A percentile compares a stretch with the other conserved stretches of the same genome.
These are phyloP conservation scores for Caprella mutica DNA, from an alignment of 2,888 invertebrate genomes.

Conservation along the genomic window DNA sequence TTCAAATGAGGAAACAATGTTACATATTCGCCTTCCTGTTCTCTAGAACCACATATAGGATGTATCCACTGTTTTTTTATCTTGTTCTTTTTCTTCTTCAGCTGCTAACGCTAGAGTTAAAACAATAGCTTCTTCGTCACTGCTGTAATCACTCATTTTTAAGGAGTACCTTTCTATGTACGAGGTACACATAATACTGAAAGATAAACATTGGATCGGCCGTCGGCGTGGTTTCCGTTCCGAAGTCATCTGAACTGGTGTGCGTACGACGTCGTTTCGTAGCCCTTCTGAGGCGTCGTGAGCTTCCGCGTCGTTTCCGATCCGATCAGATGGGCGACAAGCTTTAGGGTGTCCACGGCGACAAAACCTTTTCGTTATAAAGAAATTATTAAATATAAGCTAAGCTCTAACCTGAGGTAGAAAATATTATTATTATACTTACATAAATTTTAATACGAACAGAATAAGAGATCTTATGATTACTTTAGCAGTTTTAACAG, in stretches of 20 bases:
- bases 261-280: neutral
- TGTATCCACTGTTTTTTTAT: slow-evolving; percentile 1
- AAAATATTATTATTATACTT: too few species aligned
- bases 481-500: too few species aligned
- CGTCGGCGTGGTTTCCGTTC: neutral
- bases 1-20: slow-evolving; percentile 9
- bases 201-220: neutral
- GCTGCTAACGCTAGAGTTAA: neutral
- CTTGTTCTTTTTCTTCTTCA: neutral
- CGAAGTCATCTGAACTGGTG: neutral
- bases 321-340: neutral
- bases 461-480: too few species aligned
- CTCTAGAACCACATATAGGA: neutral
- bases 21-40: slow-evolving; percentile 1
- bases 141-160: neutral
- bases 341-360: too few species aligned
- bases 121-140: neutral
- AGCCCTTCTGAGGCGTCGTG: neutral
- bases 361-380: too few species aligned
- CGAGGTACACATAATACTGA: neutral
- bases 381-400: too few species aligned
- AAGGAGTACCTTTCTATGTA: neutral
- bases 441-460: too few species aligned
- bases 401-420: too few species aligned
- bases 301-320: neutral